These are phyloP conservation scores for Heliconius cydno DNA, from an alignment of 2,888 invertebrate genomes.

Conservation along the genomic window DNA sequence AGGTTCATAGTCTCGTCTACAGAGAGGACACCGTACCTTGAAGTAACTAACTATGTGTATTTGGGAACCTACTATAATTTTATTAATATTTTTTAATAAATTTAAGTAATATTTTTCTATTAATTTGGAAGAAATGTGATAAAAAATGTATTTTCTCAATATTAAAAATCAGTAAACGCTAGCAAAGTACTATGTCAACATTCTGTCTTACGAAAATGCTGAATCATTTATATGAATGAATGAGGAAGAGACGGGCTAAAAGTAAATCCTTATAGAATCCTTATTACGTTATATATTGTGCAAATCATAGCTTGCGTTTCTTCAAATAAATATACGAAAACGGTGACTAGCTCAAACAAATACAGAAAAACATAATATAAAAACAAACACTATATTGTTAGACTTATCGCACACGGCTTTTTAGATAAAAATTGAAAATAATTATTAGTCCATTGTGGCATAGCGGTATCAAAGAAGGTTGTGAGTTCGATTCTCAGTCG, in stretches of 20 bases:
- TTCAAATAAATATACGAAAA: background rate
- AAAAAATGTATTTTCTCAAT: background rate
- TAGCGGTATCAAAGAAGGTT: no score
- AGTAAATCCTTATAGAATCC: conserved; percentile 2
- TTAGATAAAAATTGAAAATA: no score
- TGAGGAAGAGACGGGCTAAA: conserved; percentile 1
- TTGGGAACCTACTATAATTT: background rate
- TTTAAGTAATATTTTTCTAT: background rate
- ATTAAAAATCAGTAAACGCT: background rate
- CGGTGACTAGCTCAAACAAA: background rate
- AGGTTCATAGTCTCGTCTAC: background rate
- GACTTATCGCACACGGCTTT: no score
- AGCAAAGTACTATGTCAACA: background rate
- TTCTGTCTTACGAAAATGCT: background rate
- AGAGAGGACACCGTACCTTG: background rate
- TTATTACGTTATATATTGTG: conserved; percentile 15
- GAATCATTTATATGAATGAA: background rate
- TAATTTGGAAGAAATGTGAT: background rate
- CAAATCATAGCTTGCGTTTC: conserved; percentile 13
- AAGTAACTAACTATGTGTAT: conserved; percentile 1
- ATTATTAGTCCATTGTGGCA: no score
- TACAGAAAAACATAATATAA: background rate
- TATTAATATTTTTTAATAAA: background rate
- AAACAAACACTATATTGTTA: no score
- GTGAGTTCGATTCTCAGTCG: no score